These are phyloP conservation scores for Chloropsis hardwickii DNA, from an alignment of 2,113 vertebrate genomes.

Conservation along the genomic window DNA sequence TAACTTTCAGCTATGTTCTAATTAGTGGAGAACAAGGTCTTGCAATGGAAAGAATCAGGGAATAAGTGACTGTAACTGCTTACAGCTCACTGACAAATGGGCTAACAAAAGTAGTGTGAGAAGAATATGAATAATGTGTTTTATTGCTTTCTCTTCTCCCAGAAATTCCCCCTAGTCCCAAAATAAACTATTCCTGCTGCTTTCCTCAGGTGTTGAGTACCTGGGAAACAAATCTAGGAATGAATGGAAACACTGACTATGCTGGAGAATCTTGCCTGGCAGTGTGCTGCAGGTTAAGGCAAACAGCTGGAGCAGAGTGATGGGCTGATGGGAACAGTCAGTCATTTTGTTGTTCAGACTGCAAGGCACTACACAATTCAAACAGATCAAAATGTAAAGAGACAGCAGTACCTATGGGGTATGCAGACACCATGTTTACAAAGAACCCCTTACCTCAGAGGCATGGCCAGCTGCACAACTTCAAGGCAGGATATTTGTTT, in stretches of 20 bases:
- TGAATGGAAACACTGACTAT: neutral
- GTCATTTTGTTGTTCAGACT: neutral
- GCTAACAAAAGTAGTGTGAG: neutral
- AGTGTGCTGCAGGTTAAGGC: neutral
- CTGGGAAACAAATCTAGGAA: neutral
- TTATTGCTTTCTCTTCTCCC: neutral
- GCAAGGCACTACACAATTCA: neutral
- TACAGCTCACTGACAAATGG: neutral
- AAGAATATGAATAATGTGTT: neutral
- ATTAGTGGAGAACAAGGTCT: conserved; percentile 10
- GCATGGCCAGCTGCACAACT: neutral
- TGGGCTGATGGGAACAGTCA: conserved; percentile 3
- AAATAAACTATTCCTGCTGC: neutral
- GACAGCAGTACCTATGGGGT: neutral
- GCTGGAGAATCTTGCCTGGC: neutral
- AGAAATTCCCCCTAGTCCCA: neutral
- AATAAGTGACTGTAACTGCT: conserved; percentile 4
- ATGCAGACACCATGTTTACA: conserved; percentile 4
- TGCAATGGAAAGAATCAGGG: neutral
- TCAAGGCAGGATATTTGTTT: neutral
- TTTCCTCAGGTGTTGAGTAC: neutral
- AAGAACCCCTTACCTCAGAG: neutral
- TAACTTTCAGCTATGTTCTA: neutral
- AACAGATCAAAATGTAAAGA: conserved; percentile 17
- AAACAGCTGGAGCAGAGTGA: neutral